phyloP scores from a whole-genome alignment of 2,888 invertebrate genomes.

The Embidobia sp. region DNA sequence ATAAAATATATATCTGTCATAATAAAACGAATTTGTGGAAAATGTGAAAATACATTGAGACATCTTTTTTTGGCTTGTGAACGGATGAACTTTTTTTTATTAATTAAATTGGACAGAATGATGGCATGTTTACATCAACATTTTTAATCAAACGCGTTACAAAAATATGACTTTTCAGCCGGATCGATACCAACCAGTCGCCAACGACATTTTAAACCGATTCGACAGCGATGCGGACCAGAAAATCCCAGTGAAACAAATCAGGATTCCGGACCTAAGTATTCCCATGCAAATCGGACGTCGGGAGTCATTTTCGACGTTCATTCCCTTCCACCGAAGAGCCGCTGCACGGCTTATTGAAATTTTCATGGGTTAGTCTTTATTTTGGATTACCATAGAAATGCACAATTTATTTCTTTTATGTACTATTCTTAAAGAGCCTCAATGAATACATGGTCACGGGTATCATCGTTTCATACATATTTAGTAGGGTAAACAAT shows the following conservation, averaged over 20 bases:
- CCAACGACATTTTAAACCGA: slow-evolving; percentile 84
- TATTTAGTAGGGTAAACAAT: too few relatives aligned
- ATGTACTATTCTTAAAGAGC: not conserved
- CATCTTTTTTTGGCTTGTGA: too few relatives aligned
- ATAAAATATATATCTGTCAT: too few relatives aligned
- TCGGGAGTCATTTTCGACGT: slow-evolving; percentile 88
- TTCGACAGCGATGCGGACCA: slow-evolving; percentile 82
- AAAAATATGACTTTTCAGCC: slow-evolving; percentile 74
- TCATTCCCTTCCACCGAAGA: slow-evolving; percentile 87
- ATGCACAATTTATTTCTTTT: not conserved
- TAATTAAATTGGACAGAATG: too few relatives aligned
- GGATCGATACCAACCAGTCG: slow-evolving; percentile 84
- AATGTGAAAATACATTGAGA: too few relatives aligned
- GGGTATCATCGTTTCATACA: too few relatives aligned
- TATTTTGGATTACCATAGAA: slow-evolving; percentile 9
- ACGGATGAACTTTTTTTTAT: too few relatives aligned
- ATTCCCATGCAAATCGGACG: slow-evolving; percentile 85
- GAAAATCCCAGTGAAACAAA: slow-evolving; percentile 84
- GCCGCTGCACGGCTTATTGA: slow-evolving; percentile 88
- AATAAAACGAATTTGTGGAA: too few relatives aligned
- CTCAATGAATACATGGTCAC: too few relatives aligned
- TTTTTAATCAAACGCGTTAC: not conserved
- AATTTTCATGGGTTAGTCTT: slow-evolving; percentile 84
- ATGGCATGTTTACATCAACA: too few relatives aligned
- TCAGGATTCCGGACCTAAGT: slow-evolving; percentile 85